These are phyloP conservation scores for Neomonachus schauinslandi DNA, from an alignment of 2,113 vertebrate genomes.

Conservation along the genomic window DNA sequence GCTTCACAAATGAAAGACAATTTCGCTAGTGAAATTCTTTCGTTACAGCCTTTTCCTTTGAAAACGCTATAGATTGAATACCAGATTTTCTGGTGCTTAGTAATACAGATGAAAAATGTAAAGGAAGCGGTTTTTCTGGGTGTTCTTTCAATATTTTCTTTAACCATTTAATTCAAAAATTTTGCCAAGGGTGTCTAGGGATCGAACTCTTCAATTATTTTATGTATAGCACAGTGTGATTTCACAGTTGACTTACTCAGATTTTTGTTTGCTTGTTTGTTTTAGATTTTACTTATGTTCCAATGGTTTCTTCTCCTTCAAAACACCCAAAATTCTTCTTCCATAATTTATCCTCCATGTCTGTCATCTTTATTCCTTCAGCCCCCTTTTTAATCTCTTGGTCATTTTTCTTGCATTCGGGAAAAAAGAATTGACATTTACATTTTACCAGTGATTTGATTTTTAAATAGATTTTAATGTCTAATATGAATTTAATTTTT, in stretches of 20 bases:
- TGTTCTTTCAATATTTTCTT: slow-evolving; percentile 37
- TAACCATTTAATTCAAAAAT: slow-evolving; percentile 11
- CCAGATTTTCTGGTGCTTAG: slow-evolving; percentile 2
- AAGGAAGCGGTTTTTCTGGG: background rate
- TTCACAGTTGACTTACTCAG: background rate
- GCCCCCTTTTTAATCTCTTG: background rate
- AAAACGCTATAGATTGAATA: background rate
- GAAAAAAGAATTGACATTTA: background rate
- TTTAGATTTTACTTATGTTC: slow-evolving; percentile 8
- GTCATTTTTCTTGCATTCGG: background rate
- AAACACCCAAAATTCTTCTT: background rate
- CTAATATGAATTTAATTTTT: background rate
- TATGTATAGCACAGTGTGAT: background rate
- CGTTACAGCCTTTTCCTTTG: background rate
- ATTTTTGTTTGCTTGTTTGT: background rate
- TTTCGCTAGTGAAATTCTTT: slow-evolving; percentile 42
- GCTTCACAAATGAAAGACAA: slow-evolving; percentile 23
- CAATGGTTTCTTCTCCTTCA: background rate
- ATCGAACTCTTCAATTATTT: background rate
- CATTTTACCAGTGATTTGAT: background rate
- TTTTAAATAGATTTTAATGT: background rate
- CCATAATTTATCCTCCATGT: background rate
- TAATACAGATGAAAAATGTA: background rate
- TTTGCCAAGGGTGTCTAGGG: background rate
- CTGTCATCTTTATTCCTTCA: background rate